Conservation (phyloP, 2,113 vertebrate species). For the Tachysurus fulvidraco region DNA sequence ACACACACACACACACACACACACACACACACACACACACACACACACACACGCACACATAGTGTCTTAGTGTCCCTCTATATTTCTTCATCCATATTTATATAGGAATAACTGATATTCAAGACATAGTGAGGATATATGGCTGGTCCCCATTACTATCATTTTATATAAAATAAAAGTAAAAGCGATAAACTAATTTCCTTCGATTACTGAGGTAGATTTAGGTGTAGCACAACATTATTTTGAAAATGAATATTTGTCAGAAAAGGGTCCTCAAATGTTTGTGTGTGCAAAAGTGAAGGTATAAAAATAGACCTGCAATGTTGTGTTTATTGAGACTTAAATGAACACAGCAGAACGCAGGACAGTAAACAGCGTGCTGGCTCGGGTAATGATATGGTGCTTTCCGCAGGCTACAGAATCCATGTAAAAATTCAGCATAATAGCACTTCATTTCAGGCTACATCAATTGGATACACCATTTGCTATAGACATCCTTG, state of each 20-base stretch:
- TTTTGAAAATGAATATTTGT: neutral
- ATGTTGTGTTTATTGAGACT: constrained; percentile 46
- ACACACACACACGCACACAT: neutral
- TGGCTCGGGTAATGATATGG: constrained; percentile 20
- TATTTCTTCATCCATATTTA: too few species aligned
- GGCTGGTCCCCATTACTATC: too few species aligned
- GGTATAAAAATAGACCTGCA: constrained; percentile 57
- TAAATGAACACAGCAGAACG: constrained; percentile 45
- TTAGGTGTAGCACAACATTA: neutral
- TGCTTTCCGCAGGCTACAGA: constrained; percentile 5
- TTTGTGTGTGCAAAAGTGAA: constrained; percentile 27
- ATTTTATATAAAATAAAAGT: neutral
- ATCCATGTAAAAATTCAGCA: constrained; percentile 21
- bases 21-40: neutral
- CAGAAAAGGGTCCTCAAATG: neutral
- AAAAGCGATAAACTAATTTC: neutral
- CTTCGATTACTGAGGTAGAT: neutral
- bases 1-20: neutral
- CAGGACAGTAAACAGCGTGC: constrained; percentile 29
- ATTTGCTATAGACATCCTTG: neutral
- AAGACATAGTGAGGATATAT: too few species aligned
- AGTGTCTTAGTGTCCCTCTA: too few species aligned
- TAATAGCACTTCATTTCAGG: constrained; percentile 23
- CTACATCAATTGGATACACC: constrained; percentile 6
- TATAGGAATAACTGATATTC: too few species aligned